phyloP scores from a whole-genome alignment of 2,113 vertebrate species.

The Isurus oxyrinchus region DNA sequence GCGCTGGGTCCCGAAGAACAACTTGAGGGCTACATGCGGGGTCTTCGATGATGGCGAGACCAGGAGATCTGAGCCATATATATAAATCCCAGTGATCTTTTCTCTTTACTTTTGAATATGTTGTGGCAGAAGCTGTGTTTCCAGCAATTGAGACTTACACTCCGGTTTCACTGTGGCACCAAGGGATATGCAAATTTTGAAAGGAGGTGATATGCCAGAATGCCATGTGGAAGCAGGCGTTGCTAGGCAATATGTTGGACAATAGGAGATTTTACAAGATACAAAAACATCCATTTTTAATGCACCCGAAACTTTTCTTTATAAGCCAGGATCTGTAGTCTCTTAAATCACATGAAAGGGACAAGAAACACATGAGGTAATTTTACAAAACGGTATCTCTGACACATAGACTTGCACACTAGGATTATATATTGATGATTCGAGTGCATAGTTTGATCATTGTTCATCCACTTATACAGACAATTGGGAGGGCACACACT shows the following conservation, averaged over 20 bases:
- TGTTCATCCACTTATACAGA: not conserved
- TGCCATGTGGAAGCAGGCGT: not conserved
- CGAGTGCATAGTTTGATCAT: not conserved
- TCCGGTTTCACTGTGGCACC: not conserved
- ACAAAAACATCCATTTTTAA: not conserved
- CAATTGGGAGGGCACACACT: not conserved
- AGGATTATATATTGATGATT: not conserved
- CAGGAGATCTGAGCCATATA: too few relatives aligned
- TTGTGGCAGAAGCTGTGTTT: not conserved
- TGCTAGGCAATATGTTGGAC: not conserved
- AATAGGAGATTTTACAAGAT: not conserved
- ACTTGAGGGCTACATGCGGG: too few relatives aligned
- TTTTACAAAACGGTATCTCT: not conserved
- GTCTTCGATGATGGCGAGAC: too few relatives aligned
- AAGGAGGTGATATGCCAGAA: not conserved
- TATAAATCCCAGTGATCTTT: not conserved
- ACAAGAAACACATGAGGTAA: not conserved
- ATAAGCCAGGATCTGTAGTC: not conserved
- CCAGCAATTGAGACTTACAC: not conserved
- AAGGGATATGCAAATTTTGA: not conserved
- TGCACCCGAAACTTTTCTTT: not conserved
- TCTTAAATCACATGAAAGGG: not conserved
- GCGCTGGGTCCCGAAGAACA: too few relatives aligned
- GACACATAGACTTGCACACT: not conserved
- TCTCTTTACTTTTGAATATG: not conserved